Percentiles rank a stretch among this genome's conserved stretches.
Conservation (phyloP, 2,113 vertebrate genomes). For the Gymnorhina tibicen region DNA sequence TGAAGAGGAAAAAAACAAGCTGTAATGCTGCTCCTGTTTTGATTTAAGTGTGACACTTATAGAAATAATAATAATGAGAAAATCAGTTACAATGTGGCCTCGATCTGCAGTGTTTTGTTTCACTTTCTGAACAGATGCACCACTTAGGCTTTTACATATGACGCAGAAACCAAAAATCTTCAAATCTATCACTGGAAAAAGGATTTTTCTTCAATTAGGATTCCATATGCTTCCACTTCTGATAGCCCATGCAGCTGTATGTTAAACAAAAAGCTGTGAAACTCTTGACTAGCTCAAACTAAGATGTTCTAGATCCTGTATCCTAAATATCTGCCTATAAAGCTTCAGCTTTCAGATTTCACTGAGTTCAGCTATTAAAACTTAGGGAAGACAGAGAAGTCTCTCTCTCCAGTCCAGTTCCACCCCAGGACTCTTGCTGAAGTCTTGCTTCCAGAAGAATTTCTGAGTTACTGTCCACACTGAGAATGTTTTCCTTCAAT, state of each 20-base stretch:
- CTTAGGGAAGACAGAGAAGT: not conserved
- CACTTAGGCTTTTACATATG: not conserved
- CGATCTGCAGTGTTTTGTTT: not conserved
- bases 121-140: not conserved
- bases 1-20: not conserved
- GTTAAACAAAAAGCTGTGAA: not conserved
- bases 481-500: not conserved
- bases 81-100: not conserved
- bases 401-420: not conserved
- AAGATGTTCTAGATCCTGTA: not conserved
- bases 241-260: not conserved
- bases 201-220: not conserved
- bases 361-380: not conserved
- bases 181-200: not conserved
- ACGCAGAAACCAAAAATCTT: not conserved
- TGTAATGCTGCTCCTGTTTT: not conserved
- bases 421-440: not conserved
- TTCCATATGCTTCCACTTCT: not conserved
- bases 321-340: not conserved
- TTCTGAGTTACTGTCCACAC: not conserved
- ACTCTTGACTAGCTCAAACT: not conserved
- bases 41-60: not conserved
- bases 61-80: not conserved
- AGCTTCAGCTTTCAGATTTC: not conserved
- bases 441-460: not conserved